Evolutionary conservation across 2,797 vertebrate genomes (phyloP).

Genomic region (Pelobates cultripes): DNA sequence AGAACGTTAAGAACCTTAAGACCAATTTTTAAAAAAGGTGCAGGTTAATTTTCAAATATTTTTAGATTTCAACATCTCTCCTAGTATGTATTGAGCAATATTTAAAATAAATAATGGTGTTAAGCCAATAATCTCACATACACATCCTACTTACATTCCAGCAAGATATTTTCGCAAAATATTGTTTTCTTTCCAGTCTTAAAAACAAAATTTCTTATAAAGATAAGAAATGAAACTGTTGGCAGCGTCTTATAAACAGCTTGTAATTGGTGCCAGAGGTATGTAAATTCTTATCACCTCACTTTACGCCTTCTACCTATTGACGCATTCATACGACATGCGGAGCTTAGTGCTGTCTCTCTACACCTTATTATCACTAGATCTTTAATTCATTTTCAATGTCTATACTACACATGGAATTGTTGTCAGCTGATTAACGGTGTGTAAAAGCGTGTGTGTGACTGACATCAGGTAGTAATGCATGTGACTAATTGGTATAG

Average conservation of each 20-base stretch:
- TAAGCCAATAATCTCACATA: too few species aligned
- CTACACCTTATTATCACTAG: constrained; percentile 27
- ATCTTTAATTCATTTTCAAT: background rate
- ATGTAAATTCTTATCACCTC: constrained; percentile 5
- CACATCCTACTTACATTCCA: too few species aligned
- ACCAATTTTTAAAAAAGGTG: too few species aligned
- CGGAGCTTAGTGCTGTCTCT: background rate
- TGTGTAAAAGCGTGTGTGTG: background rate
- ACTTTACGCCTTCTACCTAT: constrained; percentile 19
- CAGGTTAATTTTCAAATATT: too few species aligned
- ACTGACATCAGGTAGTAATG: constrained; percentile 4
- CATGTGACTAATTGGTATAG: background rate
- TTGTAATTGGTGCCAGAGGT: background rate
- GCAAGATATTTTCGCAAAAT: too few species aligned
- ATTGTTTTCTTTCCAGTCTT: background rate
- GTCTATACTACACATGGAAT: background rate
- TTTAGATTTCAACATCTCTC: too few species aligned
- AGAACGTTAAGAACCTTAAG: too few species aligned
- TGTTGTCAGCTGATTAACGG: background rate
- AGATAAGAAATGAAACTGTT: background rate
- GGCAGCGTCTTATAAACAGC: background rate
- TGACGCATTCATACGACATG: background rate
- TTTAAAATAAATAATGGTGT: too few species aligned
- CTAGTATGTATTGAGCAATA: too few species aligned
- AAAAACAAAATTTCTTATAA: background rate